These are phyloP conservation scores for Spatulosminthurus flaviceps DNA, from an alignment of 2,888 invertebrate genomes.

Conservation along the genomic window DNA sequence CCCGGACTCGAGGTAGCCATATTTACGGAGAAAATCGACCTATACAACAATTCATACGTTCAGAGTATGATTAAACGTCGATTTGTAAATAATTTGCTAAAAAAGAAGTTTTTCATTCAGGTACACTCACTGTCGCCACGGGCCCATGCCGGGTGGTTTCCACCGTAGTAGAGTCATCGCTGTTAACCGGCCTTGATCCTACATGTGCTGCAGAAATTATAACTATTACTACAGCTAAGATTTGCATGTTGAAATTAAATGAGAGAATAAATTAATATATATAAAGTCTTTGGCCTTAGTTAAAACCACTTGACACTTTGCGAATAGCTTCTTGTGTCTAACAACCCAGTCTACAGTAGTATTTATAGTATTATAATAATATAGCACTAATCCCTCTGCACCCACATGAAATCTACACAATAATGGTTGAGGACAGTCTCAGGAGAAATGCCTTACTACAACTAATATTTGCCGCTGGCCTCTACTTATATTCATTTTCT, in stretches of 20 bases:
- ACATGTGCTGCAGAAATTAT: background rate
- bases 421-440: too few species aligned
- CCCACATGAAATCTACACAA: too few species aligned
- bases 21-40: conserved; percentile 73
- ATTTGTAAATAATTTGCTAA: background rate
- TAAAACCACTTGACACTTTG: background rate
- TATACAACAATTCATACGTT: background rate
- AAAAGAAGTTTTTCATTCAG: background rate
- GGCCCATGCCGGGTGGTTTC: conserved; percentile 24
- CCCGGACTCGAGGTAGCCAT: conserved; percentile 73
- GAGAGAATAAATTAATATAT: background rate
- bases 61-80: background rate
- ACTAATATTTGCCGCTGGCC: background rate
- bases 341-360: too few species aligned
- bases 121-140: conserved; percentile 32
- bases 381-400: too few species aligned
- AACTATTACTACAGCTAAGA: background rate
- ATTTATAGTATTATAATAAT: too few species aligned
- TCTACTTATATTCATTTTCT: background rate
- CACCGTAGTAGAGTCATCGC: background rate
- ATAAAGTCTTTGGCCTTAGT: background rate
- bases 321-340: too few species aligned
- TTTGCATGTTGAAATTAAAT: background rate
- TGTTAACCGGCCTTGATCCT: conserved; percentile 11
- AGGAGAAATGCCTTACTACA: background rate